Percentiles rank a stretch among this genome's conserved stretches.
Conservation (phyloP, 1,140 invertebrate genomes). For the Lamellibrachia luymesi region DNA sequence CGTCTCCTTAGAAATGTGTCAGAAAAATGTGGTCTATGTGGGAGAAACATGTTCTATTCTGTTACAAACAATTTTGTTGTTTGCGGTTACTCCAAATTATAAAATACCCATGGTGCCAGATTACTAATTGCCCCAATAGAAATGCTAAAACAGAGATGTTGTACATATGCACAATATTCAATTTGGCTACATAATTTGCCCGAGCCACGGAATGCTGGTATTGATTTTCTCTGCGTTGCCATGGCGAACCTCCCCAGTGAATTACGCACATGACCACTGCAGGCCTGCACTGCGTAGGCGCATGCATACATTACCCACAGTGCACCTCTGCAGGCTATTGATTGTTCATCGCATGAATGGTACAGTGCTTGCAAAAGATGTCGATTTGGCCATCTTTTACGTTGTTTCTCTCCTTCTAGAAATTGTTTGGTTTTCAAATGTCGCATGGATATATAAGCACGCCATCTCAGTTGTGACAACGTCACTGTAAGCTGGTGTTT, state of each 20-base stretch:
- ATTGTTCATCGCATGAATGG: neutral
- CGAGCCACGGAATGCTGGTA: neutral
- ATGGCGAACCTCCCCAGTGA: neutral
- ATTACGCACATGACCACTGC: neutral
- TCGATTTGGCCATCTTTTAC: neutral
- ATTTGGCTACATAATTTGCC: neutral
- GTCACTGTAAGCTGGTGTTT: neutral
- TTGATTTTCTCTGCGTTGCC: neutral
- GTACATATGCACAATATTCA: neutral
- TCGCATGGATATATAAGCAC: neutral
- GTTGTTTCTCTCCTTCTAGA: neutral
- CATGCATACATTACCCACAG: neutral
- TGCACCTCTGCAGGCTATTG: neutral
- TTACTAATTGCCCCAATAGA: neutral
- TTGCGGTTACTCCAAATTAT: neutral
- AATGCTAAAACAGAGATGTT: neutral
- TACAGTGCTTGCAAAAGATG: neutral
- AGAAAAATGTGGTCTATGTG: neutral
- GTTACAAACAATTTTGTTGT: neutral
- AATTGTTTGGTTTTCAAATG: neutral
- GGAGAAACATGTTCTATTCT: neutral
- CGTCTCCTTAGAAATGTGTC: neutral
- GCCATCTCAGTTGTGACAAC: neutral
- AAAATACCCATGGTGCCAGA: neutral
- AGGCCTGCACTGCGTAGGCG: neutral